A percentile compares a stretch with the other conserved stretches of the same genome.
Evolutionary conservation across 2,888 invertebrate species (phyloP).

Genomic region (Dinocampus coccinellae): DNA sequence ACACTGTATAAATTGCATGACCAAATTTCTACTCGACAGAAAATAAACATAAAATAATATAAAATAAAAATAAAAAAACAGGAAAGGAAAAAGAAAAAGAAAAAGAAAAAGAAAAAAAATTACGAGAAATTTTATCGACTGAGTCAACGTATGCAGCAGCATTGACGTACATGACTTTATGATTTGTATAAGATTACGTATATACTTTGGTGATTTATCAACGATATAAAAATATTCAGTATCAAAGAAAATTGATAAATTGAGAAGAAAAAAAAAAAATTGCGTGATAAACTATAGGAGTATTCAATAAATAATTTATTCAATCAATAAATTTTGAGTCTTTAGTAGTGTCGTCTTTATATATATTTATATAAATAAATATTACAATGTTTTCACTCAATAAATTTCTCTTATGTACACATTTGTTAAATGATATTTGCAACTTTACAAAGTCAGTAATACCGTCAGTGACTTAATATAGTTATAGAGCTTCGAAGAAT

Average conservation of each 20-base stretch:
- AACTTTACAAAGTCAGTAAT: too few species aligned
- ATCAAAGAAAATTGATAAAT: too few species aligned
- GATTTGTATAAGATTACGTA: too few species aligned
- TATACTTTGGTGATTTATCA: not conserved
- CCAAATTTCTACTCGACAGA: not conserved
- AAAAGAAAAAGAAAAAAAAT: not conserved
- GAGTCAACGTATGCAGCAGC: not conserved
- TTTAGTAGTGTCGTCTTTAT: too few species aligned
- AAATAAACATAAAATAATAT: not conserved
- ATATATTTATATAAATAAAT: not conserved
- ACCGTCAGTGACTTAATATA: conserved; percentile 35
- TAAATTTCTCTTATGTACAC: not conserved
- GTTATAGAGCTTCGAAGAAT: conserved; percentile 25
- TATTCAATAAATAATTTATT: too few species aligned
- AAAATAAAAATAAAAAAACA: not conserved
- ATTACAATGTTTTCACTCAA: not conserved
- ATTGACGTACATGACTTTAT: not conserved
- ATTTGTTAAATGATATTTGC: conserved; percentile 5
- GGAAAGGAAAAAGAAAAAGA: too few species aligned
- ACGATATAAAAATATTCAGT: not conserved
- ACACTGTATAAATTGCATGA: conserved; percentile 11
- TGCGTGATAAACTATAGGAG: too few species aligned
- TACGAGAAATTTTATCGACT: not conserved
- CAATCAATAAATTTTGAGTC: too few species aligned
- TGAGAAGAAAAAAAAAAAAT: too few species aligned